Conservation (phyloP, 2,797 vertebrate species). For the Diplodus sargus region DNA sequence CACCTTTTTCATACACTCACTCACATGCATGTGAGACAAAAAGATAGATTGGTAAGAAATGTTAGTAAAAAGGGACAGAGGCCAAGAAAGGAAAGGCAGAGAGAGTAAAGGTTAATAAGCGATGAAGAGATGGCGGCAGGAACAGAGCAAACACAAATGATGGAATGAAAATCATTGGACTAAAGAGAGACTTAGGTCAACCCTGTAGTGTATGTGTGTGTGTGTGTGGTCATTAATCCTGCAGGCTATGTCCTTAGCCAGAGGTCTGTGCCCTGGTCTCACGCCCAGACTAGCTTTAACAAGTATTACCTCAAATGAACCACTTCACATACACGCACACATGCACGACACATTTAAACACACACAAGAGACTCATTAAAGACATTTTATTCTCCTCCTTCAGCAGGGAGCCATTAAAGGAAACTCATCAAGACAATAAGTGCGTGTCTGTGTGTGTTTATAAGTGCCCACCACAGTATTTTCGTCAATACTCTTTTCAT, state of each 20-base stretch:
- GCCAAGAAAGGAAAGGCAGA: background rate
- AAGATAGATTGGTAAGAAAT: background rate
- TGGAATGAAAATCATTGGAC: slow-evolving; percentile 48
- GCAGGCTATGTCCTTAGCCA: slow-evolving; percentile 45
- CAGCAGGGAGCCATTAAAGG: background rate
- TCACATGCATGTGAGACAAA: background rate
- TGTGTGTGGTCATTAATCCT: slow-evolving; percentile 54
- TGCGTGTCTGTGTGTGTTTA: slow-evolving; percentile 6
- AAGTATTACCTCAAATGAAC: slow-evolving; percentile 53
- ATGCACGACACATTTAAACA: background rate
- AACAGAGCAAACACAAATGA: slow-evolving; percentile 29
- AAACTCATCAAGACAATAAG: slow-evolving; percentile 8
- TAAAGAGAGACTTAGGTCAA: slow-evolving; percentile 34
- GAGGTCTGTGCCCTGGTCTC: slow-evolving; percentile 50
- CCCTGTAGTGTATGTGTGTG: background rate
- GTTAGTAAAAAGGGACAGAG: background rate
- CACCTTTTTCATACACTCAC: slow-evolving; percentile 21
- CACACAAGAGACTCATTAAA: background rate
- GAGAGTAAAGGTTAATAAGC: background rate
- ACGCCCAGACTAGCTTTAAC: slow-evolving; percentile 54
- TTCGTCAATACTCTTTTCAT: slow-evolving; percentile 41
- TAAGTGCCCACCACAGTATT: slow-evolving; percentile 8
- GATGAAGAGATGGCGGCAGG: background rate
- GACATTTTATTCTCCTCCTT: slow-evolving; percentile 18
- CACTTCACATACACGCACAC: slow-evolving; percentile 14